These are phyloP conservation scores for Myotis daubentonii DNA, from an alignment of 2,797 vertebrate genomes.

Conservation along the genomic window DNA sequence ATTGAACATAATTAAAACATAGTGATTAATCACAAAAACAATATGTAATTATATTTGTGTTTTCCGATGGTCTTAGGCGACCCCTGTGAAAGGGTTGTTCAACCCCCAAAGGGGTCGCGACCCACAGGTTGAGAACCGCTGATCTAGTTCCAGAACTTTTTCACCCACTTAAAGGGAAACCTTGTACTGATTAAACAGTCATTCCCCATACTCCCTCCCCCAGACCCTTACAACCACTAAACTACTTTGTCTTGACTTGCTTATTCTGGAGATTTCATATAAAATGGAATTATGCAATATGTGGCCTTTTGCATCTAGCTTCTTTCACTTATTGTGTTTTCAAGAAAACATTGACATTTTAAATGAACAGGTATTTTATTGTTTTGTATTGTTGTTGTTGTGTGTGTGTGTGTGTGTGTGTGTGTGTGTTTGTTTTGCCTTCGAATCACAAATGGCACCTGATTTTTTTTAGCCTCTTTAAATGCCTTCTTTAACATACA, in stretches of 20 bases:
- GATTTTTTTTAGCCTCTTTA: slow-evolving; percentile 40
- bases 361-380: slow-evolving; percentile 3
- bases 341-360: background rate
- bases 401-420: background rate
- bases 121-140: background rate
- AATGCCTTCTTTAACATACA: background rate
- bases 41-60: no score
- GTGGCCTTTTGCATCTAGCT: background rate
- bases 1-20: no score
- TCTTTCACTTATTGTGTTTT: slow-evolving; percentile 1
- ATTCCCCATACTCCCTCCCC: background rate
- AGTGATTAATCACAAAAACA: no score
- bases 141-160: background rate
- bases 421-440: background rate
- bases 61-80: no score
- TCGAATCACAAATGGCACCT: background rate
- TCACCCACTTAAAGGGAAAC: background rate
- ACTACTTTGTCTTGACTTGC: background rate
- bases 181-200: background rate
- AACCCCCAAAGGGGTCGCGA: no score
- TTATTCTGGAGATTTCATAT: background rate
- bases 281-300: background rate
- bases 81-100: no score
- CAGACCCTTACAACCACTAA: background rate
- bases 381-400: background rate